Evolutionary conservation across 1,140 invertebrate genomes (phyloP).

Genomic region (Drosophila sp.): DNA sequence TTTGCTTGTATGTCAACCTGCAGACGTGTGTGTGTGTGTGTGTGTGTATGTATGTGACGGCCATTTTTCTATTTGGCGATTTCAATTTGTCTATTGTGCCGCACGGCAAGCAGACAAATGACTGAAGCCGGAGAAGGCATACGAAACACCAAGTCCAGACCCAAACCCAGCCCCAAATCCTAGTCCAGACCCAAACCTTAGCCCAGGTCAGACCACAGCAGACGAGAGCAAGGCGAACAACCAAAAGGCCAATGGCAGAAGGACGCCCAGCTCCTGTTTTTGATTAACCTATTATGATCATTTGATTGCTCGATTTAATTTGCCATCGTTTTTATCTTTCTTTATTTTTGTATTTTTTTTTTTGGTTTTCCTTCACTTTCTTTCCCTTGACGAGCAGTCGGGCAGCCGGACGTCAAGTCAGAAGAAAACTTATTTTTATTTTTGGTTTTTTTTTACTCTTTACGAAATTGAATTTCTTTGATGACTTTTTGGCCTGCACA

Average conservation of each 20-base stretch:
- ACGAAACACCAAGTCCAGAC: no score
- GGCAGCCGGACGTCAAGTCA: background rate
- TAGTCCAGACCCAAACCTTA: slow-evolving; percentile 1
- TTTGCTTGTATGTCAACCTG: slow-evolving; percentile 80
- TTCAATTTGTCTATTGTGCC: slow-evolving; percentile 66
- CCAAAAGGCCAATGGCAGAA: slow-evolving; percentile 7
- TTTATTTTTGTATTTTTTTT: slow-evolving; percentile 14
- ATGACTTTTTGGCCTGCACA: slow-evolving; percentile 58
- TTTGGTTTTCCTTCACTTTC: slow-evolving; percentile 1
- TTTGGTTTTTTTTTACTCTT: slow-evolving; percentile 32
- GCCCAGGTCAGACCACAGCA: slow-evolving; percentile 2
- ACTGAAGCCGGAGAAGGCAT: slow-evolving; percentile 11
- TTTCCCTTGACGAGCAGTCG: background rate
- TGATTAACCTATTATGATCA: slow-evolving; percentile 83
- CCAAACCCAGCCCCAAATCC: no score
- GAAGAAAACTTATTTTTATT: slow-evolving; percentile 27
- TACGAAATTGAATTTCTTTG: slow-evolving; percentile 74
- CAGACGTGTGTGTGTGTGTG: slow-evolving; percentile 33
- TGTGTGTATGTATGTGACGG: slow-evolving; percentile 54
- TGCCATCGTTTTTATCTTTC: slow-evolving; percentile 70
- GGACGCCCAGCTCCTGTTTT: slow-evolving; percentile 59
- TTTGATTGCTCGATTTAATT: slow-evolving; percentile 83
- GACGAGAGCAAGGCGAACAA: background rate
- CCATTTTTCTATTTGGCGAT: slow-evolving; percentile 64
- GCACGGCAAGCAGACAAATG: slow-evolving; percentile 47